Conservation (phyloP, 1,140 invertebrate species). For the Sitophilus oryzae region DNA sequence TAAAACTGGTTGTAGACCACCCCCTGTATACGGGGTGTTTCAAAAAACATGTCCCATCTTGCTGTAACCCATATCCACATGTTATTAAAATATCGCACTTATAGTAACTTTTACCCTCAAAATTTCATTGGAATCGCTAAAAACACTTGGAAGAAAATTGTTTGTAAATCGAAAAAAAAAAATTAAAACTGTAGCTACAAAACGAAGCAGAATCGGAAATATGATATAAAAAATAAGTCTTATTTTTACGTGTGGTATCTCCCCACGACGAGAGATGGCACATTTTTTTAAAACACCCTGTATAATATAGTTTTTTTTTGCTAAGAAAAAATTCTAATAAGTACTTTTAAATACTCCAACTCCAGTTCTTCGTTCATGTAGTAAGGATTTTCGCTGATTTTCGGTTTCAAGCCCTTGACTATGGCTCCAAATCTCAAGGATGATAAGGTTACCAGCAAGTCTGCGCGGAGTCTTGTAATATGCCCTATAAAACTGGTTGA, state of each 20-base stretch:
- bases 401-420: slow-evolving; percentile 27
- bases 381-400: slow-evolving; percentile 9
- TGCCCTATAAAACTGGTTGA: slow-evolving; percentile 34
- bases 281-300: neutral
- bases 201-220: too few relatives aligned
- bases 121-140: too few relatives aligned
- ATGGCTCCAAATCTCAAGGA: slow-evolving; percentile 33
- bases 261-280: too few relatives aligned
- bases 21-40: too few relatives aligned
- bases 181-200: too few relatives aligned
- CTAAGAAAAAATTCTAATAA: neutral
- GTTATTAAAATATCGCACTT: neutral
- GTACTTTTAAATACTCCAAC: slow-evolving; percentile 19
- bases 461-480: slow-evolving; percentile 23
- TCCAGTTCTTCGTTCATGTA: slow-evolving; percentile 21
- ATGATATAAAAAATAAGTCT: too few relatives aligned
- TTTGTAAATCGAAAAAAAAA: too few relatives aligned
- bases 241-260: too few relatives aligned
- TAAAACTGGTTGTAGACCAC: neutral
- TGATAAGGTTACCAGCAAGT: slow-evolving; percentile 30
- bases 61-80: neutral
- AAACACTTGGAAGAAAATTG: too few relatives aligned
- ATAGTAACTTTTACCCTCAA: too few relatives aligned
- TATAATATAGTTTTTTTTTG: neutral
- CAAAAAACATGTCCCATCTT: neutral